phyloP scores from a whole-genome alignment of 2,113 vertebrate species.

The Grallaria varia region DNA sequence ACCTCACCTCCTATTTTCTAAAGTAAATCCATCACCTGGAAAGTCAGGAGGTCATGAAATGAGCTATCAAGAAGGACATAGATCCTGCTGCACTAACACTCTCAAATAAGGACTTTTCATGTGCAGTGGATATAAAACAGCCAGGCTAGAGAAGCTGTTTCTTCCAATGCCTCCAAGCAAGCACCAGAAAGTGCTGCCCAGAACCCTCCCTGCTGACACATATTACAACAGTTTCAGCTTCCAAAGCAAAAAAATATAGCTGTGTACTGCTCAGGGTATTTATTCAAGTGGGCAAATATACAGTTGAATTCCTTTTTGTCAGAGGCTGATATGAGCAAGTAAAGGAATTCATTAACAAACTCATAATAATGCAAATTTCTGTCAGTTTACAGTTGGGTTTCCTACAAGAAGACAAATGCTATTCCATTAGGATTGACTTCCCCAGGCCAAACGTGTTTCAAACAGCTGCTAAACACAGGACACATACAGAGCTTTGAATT shows the following conservation, averaged over 20 bases:
- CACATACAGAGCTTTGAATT: not conserved
- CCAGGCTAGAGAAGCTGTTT: not conserved
- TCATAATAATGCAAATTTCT: conserved; percentile 44
- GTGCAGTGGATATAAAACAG: not conserved
- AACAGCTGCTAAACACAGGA: not conserved
- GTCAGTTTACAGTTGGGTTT: conserved; percentile 19
- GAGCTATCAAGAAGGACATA: not conserved
- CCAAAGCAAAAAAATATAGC: not conserved
- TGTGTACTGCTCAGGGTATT: not conserved
- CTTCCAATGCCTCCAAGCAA: not conserved
- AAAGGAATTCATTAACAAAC: conserved; percentile 51
- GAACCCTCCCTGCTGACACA: not conserved
- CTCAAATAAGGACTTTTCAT: not conserved
- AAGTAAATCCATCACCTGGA: not conserved
- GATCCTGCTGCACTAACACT: not conserved
- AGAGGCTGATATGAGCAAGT: not conserved
- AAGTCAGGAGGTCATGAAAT: not conserved
- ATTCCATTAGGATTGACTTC: not conserved
- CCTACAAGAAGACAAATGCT: not conserved
- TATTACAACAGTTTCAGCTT: not conserved
- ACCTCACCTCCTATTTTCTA: not conserved
- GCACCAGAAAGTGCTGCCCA: not conserved
- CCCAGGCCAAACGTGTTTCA: not conserved
- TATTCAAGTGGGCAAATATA: not conserved
- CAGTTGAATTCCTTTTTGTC: conserved; percentile 5